phyloP scores from a whole-genome alignment of 2,888 invertebrate genomes.

The Euproctis similis region DNA sequence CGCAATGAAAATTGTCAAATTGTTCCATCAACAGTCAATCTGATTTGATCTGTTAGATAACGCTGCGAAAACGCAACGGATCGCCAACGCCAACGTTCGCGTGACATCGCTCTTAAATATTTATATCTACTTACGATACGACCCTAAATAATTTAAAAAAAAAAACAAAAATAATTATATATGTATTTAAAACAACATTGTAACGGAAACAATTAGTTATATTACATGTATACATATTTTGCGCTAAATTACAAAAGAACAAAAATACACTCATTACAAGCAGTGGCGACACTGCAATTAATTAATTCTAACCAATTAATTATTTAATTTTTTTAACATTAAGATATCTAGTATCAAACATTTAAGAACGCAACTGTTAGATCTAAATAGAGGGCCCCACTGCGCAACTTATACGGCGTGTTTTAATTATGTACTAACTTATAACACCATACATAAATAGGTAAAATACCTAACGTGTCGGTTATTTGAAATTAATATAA shows the following conservation, averaged over 20 bases:
- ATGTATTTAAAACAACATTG: slow-evolving; percentile 45
- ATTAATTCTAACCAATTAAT: slow-evolving; percentile 27
- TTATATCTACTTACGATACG: slow-evolving; percentile 18
- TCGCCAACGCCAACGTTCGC: too few species aligned
- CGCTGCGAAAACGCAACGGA: too few species aligned
- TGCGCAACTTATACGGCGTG: too few species aligned
- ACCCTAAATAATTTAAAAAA: too few species aligned
- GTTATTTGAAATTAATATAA: too few species aligned
- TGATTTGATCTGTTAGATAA: too few species aligned
- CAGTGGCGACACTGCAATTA: slow-evolving; percentile 56
- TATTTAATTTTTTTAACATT: slow-evolving; percentile 32
- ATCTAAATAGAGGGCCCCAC: slow-evolving; percentile 21
- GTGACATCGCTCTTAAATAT: too few species aligned
- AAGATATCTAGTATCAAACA: slow-evolving; percentile 36
- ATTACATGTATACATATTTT: slow-evolving; percentile 56
- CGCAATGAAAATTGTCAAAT: too few species aligned
- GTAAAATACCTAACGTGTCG: too few species aligned
- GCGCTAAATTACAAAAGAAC: slow-evolving; percentile 31
- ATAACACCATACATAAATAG: background rate
- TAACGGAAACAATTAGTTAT: slow-evolving; percentile 45
- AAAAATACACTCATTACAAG: slow-evolving; percentile 64
- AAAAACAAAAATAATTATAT: too few species aligned
- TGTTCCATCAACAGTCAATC: too few species aligned
- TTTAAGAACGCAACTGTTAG: slow-evolving; percentile 31
- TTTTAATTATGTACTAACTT: slow-evolving; percentile 1